phyloP scores from a whole-genome alignment of 2,113 vertebrate species.

The Cavia aperea region DNA sequence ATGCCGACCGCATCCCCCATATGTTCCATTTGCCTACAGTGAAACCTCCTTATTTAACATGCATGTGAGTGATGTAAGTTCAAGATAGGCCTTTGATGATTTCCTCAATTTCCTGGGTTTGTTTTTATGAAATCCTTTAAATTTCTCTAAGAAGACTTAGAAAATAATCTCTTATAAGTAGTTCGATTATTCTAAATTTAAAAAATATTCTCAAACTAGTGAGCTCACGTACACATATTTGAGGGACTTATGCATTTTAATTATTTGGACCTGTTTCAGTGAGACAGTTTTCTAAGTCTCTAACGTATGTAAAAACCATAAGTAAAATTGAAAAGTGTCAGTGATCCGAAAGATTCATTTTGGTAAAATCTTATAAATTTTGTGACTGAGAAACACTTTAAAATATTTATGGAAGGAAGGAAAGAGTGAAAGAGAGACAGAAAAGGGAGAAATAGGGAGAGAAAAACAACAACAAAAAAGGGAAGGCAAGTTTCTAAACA shows the following conservation, averaged over 20 bases:
- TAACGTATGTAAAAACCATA: background rate
- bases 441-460: background rate
- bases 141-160: background rate
- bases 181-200: constrained; percentile 1
- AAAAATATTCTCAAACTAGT: background rate
- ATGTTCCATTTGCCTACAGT: background rate
- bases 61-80: background rate
- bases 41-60: background rate
- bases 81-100: background rate
- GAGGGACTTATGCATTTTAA: background rate
- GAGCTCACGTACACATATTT: background rate
- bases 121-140: background rate
- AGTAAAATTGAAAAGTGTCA: background rate
- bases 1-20: background rate
- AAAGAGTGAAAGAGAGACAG: background rate
- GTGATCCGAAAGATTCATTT: background rate
- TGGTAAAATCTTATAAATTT: constrained; percentile 14
- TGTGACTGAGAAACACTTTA: background rate
- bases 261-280: constrained; percentile 6
- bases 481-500: background rate
- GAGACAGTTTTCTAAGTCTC: background rate
- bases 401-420: background rate
- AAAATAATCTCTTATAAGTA: background rate
- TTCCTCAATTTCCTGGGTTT: background rate
- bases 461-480: no score